Percentiles rank a stretch among this genome's conserved stretches.
Conservation (phyloP, 2,888 invertebrate genomes). For the Dastarcus helophoroides region DNA sequence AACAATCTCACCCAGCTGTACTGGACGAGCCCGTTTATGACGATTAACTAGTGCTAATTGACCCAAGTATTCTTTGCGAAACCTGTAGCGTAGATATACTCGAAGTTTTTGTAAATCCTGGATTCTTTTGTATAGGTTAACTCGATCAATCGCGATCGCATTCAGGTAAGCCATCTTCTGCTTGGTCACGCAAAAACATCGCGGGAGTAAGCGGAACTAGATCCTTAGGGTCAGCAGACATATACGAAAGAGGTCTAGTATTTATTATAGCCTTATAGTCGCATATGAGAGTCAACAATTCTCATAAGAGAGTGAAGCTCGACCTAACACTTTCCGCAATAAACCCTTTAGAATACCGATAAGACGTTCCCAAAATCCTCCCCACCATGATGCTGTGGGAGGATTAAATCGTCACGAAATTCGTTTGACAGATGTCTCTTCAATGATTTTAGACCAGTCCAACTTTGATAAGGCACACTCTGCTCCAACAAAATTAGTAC, state of each 20-base stretch:
- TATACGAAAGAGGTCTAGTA: conserved; percentile 11
- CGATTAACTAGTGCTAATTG: conserved; percentile 5
- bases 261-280: conserved; percentile 10
- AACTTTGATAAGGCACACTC: conserved; percentile 9
- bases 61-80: conserved; percentile 18
- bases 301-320: conserved; percentile 10
- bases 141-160: conserved; percentile 9
- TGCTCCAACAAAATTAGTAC: conserved; percentile 28
- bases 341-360: conserved; percentile 9
- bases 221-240: conserved; percentile 7
- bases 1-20: conserved; percentile 8
- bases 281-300: conserved; percentile 7
- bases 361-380: conserved; percentile 8
- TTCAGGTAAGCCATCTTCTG: conserved; percentile 11
- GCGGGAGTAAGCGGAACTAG: conserved; percentile 16
- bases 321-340: conserved; percentile 5
- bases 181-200: conserved; percentile 16
- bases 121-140: conserved; percentile 8
- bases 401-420: conserved; percentile 9
- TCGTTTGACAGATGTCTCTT: conserved; percentile 5
- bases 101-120: conserved; percentile 12
- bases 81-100: conserved; percentile 14
- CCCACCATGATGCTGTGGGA: conserved; percentile 9
- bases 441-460: conserved; percentile 8
- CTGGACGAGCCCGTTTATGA: background rate